phyloP scores from a whole-genome alignment of 2,797 vertebrate species.

The Paramormyrops hopkinsi region DNA sequence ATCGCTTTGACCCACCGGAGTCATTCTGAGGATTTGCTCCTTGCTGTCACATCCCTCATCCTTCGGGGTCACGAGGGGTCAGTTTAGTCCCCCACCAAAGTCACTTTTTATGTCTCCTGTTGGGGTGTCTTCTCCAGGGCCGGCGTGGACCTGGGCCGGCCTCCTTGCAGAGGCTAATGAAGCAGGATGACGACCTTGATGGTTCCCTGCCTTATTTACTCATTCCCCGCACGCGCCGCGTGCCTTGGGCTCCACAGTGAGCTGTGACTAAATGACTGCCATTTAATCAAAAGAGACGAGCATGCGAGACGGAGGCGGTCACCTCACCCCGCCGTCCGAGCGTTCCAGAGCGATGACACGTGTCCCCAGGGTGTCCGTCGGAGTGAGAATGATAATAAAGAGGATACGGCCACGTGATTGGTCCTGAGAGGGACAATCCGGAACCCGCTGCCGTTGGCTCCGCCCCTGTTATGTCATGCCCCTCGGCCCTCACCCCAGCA shows the following conservation, averaged over 20 bases:
- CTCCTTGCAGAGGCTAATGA: constrained; percentile 7
- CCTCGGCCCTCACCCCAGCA: neutral
- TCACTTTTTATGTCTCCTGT: neutral
- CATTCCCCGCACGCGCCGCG: neutral
- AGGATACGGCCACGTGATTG: neutral
- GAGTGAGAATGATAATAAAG: constrained; percentile 10
- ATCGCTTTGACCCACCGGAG: neutral
- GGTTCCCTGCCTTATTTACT: neutral
- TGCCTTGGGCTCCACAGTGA: neutral
- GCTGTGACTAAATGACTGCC: constrained; percentile 17
- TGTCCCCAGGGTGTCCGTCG: neutral
- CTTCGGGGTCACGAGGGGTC: neutral
- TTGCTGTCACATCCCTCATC: neutral
- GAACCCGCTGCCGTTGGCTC: neutral
- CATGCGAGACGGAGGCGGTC: neutral
- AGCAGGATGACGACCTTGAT: constrained; percentile 4
- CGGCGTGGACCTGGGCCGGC: neutral
- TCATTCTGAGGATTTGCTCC: neutral
- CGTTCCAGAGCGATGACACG: neutral
- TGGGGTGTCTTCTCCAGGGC: neutral
- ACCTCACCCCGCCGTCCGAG: neutral
- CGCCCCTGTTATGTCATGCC: neutral
- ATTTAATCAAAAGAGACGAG: constrained; percentile 18
- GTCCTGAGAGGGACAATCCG: constrained; percentile 23
- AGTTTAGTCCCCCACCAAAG: neutral